These are phyloP conservation scores for Chiloscyllium plagiosum DNA, from an alignment of 2,113 vertebrate species.

Conservation along the genomic window DNA sequence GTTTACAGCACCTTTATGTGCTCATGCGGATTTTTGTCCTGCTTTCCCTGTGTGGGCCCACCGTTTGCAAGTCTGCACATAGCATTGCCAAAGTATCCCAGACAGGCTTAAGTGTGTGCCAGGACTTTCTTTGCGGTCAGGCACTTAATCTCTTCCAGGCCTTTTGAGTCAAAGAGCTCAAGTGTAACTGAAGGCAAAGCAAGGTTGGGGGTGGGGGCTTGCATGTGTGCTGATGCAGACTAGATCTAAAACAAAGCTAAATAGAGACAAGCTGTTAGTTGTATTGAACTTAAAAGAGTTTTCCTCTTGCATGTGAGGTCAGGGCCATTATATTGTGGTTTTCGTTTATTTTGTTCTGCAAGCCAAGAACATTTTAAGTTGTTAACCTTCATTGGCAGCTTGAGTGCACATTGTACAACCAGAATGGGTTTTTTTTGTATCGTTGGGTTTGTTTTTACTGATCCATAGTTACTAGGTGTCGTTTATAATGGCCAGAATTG, in stretches of 20 bases:
- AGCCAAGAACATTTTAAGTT: conserved; percentile 47
- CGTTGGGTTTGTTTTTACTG: not conserved
- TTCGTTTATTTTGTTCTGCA: conserved; percentile 45
- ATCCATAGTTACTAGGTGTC: not conserved
- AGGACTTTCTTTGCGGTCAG: conserved; percentile 78
- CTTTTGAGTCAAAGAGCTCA: conserved; percentile 83
- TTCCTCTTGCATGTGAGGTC: conserved; percentile 50
- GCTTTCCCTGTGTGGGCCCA: conserved; percentile 76
- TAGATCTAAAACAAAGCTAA: conserved; percentile 53
- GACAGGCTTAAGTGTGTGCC: conserved; percentile 83
- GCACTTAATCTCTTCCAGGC: conserved; percentile 98
- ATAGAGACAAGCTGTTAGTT: conserved; percentile 58
- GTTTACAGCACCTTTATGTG: conserved; percentile 24
- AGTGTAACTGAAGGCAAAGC: conserved; percentile 63
- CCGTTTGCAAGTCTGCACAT: conserved; percentile 47
- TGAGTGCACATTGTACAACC: conserved; percentile 38
- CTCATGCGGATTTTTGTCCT: not conserved
- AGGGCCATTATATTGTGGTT: conserved; percentile 41
- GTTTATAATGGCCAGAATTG: not conserved
- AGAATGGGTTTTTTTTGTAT: not conserved
- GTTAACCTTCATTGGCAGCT: conserved; percentile 44
- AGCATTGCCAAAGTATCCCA: conserved; percentile 63
- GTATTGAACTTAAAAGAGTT: conserved; percentile 52
- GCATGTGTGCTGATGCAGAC: conserved; percentile 26
- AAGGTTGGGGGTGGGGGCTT: conserved; percentile 41